Percentiles rank a stretch among this genome's conserved stretches.
These are phyloP conservation scores for Orchesella cincta DNA, from an alignment of 1,140 invertebrate genomes.

Conservation along the genomic window DNA sequence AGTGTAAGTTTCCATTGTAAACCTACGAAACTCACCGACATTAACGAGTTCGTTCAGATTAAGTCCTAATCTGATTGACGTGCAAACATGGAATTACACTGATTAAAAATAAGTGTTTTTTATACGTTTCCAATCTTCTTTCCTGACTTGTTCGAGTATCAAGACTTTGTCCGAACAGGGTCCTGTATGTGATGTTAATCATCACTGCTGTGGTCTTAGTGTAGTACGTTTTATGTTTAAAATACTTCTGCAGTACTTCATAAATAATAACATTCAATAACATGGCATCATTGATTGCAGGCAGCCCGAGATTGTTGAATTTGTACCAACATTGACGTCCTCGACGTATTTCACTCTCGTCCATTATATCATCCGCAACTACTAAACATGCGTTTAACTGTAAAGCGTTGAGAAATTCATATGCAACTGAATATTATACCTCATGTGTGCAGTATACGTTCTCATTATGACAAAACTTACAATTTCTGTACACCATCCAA, in stretches of 20 bases:
- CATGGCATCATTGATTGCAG: slow-evolving; percentile 84
- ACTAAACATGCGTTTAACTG: slow-evolving; percentile 80
- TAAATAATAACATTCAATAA: slow-evolving; percentile 60
- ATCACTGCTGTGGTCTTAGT: background rate
- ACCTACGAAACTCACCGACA: slow-evolving; percentile 54
- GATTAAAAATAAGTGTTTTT: background rate
- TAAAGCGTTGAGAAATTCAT: background rate
- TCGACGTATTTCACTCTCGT: slow-evolving; percentile 74
- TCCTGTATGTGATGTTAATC: background rate
- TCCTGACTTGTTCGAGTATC: background rate
- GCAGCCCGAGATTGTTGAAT: slow-evolving; percentile 73
- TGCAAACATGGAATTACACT: background rate
- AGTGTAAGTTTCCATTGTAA: slow-evolving; percentile 83
- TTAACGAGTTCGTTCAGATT: slow-evolving; percentile 59
- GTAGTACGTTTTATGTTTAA: slow-evolving; percentile 13
- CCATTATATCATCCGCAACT: slow-evolving; percentile 89
- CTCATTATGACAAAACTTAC: slow-evolving; percentile 36
- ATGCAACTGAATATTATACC: slow-evolving; percentile 47
- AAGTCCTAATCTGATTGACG: background rate
- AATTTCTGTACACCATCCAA: slow-evolving; percentile 16
- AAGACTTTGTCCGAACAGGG: slow-evolving; percentile 3
- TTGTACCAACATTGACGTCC: slow-evolving; percentile 88
- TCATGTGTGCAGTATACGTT: background rate
- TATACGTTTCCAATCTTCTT: background rate
- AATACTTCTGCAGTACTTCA: background rate